Evolutionary conservation across 2,797 vertebrate species (phyloP).

Genomic region (Poecilia velifera): DNA sequence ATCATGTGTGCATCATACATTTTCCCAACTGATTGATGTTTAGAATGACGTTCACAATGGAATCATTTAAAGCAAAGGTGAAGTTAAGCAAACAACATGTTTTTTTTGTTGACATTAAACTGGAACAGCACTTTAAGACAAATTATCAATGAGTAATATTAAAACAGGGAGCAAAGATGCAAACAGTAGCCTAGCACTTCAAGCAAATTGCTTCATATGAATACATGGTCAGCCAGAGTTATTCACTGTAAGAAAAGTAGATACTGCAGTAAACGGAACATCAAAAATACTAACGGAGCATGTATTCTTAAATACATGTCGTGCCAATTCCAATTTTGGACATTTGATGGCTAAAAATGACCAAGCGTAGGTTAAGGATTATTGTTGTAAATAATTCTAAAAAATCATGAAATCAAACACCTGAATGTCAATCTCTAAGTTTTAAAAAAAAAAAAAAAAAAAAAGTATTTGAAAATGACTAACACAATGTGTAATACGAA

Average conservation of each 20-base stretch:
- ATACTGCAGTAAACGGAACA: background rate
- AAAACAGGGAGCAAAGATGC: background rate
- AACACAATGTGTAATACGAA: background rate
- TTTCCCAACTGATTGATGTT: background rate
- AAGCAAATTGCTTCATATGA: background rate
- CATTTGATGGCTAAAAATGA: background rate
- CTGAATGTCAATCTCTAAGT: slow-evolving; percentile 22
- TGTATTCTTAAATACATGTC: background rate
- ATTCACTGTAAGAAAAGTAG: background rate
- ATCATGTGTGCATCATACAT: no score
- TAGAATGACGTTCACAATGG: background rate
- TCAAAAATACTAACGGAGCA: background rate
- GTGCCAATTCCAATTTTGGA: background rate
- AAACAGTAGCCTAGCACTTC: background rate
- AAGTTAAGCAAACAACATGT: background rate
- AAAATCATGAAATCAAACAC: slow-evolving; percentile 15
- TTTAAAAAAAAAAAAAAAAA: slow-evolving; percentile 4
- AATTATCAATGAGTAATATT: background rate
- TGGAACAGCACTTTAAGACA: background rate
- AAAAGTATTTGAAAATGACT: slow-evolving; percentile 12
- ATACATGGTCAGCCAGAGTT: background rate
- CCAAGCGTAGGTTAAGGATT: background rate
- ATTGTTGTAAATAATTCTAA: slow-evolving; percentile 8
- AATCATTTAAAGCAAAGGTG: background rate
- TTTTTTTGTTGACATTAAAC: background rate